phyloP scores from a whole-genome alignment of 2,113 vertebrate genomes.

The Telmatochromis bifrenatus region DNA sequence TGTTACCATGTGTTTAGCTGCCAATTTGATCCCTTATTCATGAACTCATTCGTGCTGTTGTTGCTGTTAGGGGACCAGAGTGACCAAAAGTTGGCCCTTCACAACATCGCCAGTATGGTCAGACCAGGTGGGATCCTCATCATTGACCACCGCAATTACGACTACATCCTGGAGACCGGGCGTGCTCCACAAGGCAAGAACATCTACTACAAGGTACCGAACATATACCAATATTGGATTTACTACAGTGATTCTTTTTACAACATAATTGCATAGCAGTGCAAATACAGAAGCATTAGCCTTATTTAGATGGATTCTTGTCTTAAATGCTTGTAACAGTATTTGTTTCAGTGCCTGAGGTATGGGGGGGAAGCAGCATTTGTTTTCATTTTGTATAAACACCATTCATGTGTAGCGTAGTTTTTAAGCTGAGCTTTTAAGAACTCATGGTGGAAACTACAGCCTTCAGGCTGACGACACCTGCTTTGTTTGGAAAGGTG shows the following conservation, averaged over 20 bases:
- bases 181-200: slow-evolving; percentile 88
- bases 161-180: slow-evolving; percentile 92
- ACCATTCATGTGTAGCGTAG: rapidly evolving
- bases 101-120: slow-evolving; percentile 93
- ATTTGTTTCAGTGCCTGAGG: not conserved
- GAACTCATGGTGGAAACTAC: not conserved
- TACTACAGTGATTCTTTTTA: not conserved
- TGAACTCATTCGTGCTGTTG: no score
- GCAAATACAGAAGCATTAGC: not conserved
- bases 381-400: rapidly evolving
- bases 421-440: not conserved
- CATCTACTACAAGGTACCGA: slow-evolving; percentile 93
- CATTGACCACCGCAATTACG: slow-evolving; percentile 95
- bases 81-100: slow-evolving; percentile 87
- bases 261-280: not conserved
- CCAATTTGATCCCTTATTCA: not conserved
- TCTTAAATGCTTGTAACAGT: not conserved
- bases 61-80: slow-evolving; percentile 85
- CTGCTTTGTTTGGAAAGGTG: not conserved
- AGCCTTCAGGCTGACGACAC: not conserved
- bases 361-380: not conserved
- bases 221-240: not conserved
- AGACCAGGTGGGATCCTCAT: slow-evolving; percentile 84
- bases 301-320: not conserved
- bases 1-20: not conserved